Evolutionary conservation across 2,113 vertebrate genomes (phyloP), one percentile per base, ranked within the genome.

Genomic region (Numida meleagris): DNA sequence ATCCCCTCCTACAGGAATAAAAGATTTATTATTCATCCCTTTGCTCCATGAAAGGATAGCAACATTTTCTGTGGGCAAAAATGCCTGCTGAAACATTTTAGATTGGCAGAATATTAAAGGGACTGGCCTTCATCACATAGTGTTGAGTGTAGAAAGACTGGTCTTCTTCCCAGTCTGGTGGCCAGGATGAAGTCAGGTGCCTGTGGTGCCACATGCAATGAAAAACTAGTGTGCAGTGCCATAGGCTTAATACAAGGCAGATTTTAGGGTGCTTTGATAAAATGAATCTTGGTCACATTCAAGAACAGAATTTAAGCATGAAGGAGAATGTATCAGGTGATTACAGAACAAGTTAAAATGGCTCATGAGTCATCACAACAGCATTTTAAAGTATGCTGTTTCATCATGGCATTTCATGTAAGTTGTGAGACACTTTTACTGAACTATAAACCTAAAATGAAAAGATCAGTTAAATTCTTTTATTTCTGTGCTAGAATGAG

Each of bases 281-380:
- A 71, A 34, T 0, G 1, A 25, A 2, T 43, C 31, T 25, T 38
- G 38, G 14, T 10, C n/a, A 71, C 2, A 2, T n/a, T 33, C 34
- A 75, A 48, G 23, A 75, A 57, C 20, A 61, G 29, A 77, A 86
- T 46, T 86, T 80, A 57, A 86, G 13, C 43, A 59, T 31, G 10
- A 9, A 70, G 40, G 11, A 77, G 68, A 77, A 43, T 10, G 16
- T 67, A 33, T 42, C 18, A 58, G 14, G 25, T 50, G 62, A n/a
- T 34, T 72, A 29, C 7, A 76, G 48, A 51, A 14, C 8, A 61
- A 85, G 46, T 66, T 59, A 77, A 66, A 83, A 38, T 58, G 63
- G 5, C 8, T n/a, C 65, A 25, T 61, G 72, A 80, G 23, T 80
- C 76, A 80, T 45, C 40, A 73, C 4, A 70, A 12, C 27, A 48